These are phyloP conservation scores for Speoplatyrhinus poulsoni DNA, from an alignment of 2,113 vertebrate species.

Conservation along the genomic window DNA sequence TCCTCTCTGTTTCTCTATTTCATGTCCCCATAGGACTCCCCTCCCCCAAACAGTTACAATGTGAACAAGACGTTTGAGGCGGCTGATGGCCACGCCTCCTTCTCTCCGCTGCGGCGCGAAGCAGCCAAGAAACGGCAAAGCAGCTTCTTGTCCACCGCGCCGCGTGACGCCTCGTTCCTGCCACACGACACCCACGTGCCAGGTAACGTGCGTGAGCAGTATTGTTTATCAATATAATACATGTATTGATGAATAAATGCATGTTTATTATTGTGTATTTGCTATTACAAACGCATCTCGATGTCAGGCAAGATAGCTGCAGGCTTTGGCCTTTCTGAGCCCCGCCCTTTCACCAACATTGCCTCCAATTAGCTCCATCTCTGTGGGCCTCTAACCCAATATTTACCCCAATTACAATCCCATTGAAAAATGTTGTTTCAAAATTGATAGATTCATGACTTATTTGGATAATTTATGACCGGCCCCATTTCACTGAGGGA, in stretches of 20 bases:
- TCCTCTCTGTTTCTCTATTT: neutral
- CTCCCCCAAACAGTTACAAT: constrained; percentile 77
- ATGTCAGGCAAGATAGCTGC: neutral
- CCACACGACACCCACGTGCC: constrained; percentile 39
- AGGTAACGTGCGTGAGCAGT: constrained; percentile 41
- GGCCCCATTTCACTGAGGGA: constrained; percentile 76
- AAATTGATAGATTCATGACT: constrained; percentile 87
- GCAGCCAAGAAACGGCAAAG: constrained; percentile 71
- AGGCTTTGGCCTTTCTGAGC: neutral
- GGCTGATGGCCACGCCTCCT: constrained; percentile 55
- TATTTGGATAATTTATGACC: constrained; percentile 87
- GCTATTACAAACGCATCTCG: neutral
- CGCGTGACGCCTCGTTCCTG: constrained; percentile 42
- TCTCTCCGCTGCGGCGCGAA: constrained; percentile 61
- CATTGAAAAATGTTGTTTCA: constrained; percentile 84
- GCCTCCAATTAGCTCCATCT: constrained; percentile 67
- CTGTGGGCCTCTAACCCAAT: constrained; percentile 80
- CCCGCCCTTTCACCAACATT: constrained; percentile 28
- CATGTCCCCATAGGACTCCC: constrained; percentile 64
- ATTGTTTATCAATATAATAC: neutral
- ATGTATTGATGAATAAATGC: neutral
- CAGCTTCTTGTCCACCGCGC: constrained; percentile 76
- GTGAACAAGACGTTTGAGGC: constrained; percentile 74
- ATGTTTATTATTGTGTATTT: neutral
- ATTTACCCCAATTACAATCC: constrained; percentile 78